These are phyloP conservation scores for Microctonus brassicae DNA, from an alignment of 2,888 invertebrate genomes.

Conservation along the genomic window DNA sequence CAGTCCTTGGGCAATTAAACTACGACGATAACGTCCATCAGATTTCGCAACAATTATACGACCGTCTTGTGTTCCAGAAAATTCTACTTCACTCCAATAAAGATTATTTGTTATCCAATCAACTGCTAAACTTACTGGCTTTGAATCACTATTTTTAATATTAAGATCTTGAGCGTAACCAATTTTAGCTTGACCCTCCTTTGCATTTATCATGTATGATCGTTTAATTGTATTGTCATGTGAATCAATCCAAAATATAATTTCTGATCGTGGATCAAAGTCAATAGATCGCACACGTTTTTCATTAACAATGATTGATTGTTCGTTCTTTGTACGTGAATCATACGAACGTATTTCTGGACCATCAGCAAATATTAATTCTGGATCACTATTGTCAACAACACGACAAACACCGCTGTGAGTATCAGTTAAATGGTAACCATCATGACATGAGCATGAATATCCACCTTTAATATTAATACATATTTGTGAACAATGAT, in stretches of 20 bases:
- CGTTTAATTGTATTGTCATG: constrained; percentile 91
- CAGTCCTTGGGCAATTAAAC: constrained; percentile 82
- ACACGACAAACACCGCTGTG: constrained; percentile 88
- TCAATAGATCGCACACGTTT: constrained; percentile 93
- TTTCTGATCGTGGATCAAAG: constrained; percentile 85
- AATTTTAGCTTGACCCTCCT: constrained; percentile 81
- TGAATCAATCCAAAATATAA: constrained; percentile 96
- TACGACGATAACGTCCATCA: constrained; percentile 89
- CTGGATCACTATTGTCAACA: constrained; percentile 76
- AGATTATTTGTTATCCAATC: constrained; percentile 95
- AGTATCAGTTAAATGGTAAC: constrained; percentile 82
- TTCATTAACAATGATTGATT: constrained; percentile 85
- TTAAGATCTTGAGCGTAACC: constrained; percentile 90
- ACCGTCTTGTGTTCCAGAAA: constrained; percentile 82
- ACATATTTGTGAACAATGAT: constrained; percentile 95
- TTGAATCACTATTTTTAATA: constrained; percentile 80
- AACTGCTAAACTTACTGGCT: constrained; percentile 90
- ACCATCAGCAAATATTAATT: constrained; percentile 84
- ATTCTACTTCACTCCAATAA: constrained; percentile 88
- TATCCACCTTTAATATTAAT: constrained; percentile 91
- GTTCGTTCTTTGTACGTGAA: constrained; percentile 77
- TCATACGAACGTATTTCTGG: constrained; percentile 86
- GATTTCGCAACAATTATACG: constrained; percentile 89
- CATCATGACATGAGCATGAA: constrained; percentile 87
- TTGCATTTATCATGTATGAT: constrained; percentile 88